A percentile compares a stretch with the other conserved stretches of the same genome.
phyloP scores from a whole-genome alignment of 2,113 vertebrate species.

The Lethenteron reissneri region DNA sequence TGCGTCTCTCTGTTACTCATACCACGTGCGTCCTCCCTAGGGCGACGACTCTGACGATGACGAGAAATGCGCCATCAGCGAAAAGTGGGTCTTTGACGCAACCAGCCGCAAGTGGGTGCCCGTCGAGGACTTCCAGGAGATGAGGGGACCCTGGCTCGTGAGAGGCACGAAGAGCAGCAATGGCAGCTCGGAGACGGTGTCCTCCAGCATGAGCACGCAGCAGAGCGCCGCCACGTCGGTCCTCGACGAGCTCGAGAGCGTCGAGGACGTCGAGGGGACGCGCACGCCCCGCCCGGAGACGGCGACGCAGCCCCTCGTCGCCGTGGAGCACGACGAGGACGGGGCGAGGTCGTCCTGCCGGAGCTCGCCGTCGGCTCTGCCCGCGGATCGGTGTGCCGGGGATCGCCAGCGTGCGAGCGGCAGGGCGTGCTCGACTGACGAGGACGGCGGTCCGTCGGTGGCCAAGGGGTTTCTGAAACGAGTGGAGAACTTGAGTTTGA shows the following conservation, averaged over 20 bases:
- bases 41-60: constrained; percentile 90
- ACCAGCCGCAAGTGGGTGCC: constrained; percentile 80
- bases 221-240: neutral
- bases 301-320: neutral
- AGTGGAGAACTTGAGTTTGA: constrained; percentile 76
- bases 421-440: too few species aligned
- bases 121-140: constrained; percentile 51
- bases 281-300: neutral
- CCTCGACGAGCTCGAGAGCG: neutral
- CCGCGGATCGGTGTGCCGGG: constrained; percentile 15
- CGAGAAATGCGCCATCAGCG: constrained; percentile 70
- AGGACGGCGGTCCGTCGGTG: constrained; percentile 3
- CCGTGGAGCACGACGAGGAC: neutral
- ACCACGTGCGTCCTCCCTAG: constrained; percentile 18
- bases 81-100: constrained; percentile 91
- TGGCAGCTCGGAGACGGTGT: neutral
- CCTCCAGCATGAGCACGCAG: neutral
- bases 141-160: constrained; percentile 22
- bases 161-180: neutral
- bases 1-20: too few species aligned
- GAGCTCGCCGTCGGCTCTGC: neutral
- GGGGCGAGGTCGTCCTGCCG: neutral
- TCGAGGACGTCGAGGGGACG: neutral
- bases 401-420: constrained; percentile 28
- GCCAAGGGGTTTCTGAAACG: constrained; percentile 76